Evolutionary conservation across 2,113 vertebrate genomes (phyloP).

Genomic region (Reinhardtius hippoglossoides): DNA sequence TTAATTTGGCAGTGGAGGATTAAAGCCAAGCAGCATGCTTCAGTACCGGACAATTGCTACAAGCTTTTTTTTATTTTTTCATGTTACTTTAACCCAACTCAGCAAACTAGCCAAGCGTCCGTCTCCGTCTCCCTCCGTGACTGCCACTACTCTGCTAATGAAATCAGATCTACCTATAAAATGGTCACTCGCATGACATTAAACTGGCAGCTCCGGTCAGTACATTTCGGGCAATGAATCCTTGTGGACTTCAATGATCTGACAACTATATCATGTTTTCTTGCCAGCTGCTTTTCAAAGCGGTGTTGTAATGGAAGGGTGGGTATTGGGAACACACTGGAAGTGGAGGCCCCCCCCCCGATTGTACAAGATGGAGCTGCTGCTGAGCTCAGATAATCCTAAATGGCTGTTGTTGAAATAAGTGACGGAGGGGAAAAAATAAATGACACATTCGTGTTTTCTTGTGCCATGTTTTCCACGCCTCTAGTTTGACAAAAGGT

Average conservation of each 20-base stretch:
- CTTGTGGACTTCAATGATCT: constrained; percentile 18
- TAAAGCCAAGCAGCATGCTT: constrained; percentile 65
- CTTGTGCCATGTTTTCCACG: constrained; percentile 16
- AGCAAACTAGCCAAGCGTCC: constrained; percentile 65
- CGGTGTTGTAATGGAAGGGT: background rate
- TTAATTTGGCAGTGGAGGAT: constrained; percentile 74
- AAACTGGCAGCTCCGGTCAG: constrained; percentile 59
- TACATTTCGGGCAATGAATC: constrained; percentile 71
- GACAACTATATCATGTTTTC: background rate
- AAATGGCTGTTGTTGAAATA: constrained; percentile 35
- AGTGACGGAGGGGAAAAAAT: background rate
- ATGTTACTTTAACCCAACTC: constrained; percentile 47
- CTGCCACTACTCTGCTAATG: constrained; percentile 71
- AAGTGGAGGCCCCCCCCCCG: background rate
- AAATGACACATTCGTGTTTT: constrained; percentile 13
- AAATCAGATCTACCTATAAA: constrained; percentile 68
- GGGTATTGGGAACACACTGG: background rate
- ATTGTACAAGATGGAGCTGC: constrained; percentile 6
- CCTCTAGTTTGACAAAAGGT: constrained; percentile 42
- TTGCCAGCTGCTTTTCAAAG: constrained; percentile 8
- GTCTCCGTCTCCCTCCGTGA: constrained; percentile 22
- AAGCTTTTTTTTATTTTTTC: constrained; percentile 12
- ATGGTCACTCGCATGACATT: constrained; percentile 56
- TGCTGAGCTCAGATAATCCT: constrained; percentile 30
- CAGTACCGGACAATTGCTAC: constrained; percentile 53